These are phyloP conservation scores for Pogonomyrmex californicus DNA, from an alignment of 1,140 invertebrate species.

Conservation along the genomic window DNA sequence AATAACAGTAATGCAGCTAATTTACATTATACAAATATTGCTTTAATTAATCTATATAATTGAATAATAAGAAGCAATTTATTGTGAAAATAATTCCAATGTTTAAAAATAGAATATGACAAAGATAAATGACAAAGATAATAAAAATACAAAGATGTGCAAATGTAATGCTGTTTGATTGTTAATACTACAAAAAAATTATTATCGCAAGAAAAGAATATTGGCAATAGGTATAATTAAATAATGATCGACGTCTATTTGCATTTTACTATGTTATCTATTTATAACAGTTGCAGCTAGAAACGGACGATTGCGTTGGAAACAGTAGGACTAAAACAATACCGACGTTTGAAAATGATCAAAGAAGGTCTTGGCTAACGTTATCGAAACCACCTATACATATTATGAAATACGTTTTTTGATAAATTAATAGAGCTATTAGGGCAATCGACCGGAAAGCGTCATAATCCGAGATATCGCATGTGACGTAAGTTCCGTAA, in stretches of 20 bases:
- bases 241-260: conserved; percentile 4
- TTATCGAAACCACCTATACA: not conserved
- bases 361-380: not conserved
- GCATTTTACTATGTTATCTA: not conserved
- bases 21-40: not conserved
- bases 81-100: not conserved
- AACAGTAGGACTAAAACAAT: not conserved
- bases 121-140: not conserved
- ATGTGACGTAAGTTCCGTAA: not conserved
- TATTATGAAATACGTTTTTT: not conserved
- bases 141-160: not conserved
- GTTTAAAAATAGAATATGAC: not conserved
- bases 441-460: not conserved
- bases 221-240: not conserved
- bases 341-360: conserved; percentile 26
- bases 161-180: not conserved
- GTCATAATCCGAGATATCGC: not conserved
- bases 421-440: not conserved
- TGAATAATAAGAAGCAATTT: not conserved
- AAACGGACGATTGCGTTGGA: not conserved
- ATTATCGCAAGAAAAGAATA: not conserved
- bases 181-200: not conserved
- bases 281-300: not conserved
- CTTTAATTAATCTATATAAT: not conserved
- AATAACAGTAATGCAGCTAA: not conserved